These are phyloP conservation scores for Acanthopleura granulata DNA, from an alignment of 2,888 invertebrate genomes.

Conservation along the genomic window DNA sequence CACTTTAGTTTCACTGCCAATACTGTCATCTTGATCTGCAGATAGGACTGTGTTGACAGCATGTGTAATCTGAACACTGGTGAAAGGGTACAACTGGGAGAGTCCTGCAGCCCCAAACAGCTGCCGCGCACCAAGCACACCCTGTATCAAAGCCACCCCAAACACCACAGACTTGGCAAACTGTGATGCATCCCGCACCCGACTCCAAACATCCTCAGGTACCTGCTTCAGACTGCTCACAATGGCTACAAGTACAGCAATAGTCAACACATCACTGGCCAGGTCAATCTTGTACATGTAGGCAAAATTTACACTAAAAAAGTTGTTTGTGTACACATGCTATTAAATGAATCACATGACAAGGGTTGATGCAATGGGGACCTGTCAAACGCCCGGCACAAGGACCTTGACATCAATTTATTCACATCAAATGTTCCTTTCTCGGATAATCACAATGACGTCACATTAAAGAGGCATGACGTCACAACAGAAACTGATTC, in stretches of 20 bases:
- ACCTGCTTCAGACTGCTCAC: constrained; percentile 52
- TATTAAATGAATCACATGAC: too few relatives aligned
- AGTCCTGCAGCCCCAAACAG: constrained; percentile 63
- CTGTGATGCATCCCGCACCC: constrained; percentile 40
- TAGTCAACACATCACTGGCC: too few relatives aligned
- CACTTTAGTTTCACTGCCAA: constrained; percentile 39
- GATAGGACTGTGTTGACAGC: constrained; percentile 42
- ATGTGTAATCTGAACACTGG: constrained; percentile 41
- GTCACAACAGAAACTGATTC: too few relatives aligned
- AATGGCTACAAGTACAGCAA: constrained; percentile 48
- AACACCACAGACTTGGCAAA: constrained; percentile 46
- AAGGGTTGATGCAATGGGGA: too few relatives aligned
- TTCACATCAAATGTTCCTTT: too few relatives aligned
- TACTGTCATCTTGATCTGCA: constrained; percentile 18
- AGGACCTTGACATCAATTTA: too few relatives aligned
- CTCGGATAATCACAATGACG: too few relatives aligned
- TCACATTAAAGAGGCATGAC: too few relatives aligned
- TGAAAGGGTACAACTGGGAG: constrained; percentile 60
- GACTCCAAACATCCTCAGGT: constrained; percentile 42
- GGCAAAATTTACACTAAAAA: too few relatives aligned
- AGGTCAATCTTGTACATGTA: too few relatives aligned
- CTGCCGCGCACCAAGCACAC: constrained; percentile 57
- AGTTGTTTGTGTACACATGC: too few relatives aligned
- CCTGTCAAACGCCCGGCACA: too few relatives aligned
- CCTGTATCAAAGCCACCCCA: constrained; percentile 58